Evolutionary conservation across 1,140 invertebrate species (phyloP), one percentile per base, ranked within the genome.

Genomic region (Bombus balteatus): DNA sequence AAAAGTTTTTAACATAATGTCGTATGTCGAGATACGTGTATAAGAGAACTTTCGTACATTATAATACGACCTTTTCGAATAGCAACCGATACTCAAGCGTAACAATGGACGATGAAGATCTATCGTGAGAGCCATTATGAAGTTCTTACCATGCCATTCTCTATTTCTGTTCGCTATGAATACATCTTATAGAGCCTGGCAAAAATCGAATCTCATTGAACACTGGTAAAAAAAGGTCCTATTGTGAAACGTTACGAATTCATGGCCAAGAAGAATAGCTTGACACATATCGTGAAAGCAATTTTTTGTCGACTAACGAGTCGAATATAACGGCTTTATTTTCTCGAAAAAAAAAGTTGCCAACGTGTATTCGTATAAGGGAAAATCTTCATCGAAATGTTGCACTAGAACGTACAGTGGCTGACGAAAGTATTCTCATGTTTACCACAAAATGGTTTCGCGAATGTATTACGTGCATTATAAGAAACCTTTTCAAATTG

Each of bases 21-120:
- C n/a, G 28, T 32, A 65, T 6, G 1, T 65, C 10, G n/a, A 32
- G 32, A 34, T 66, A 37, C 32, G 28, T 25, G 43, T 53, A 53
- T 53, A 28, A 75, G 22, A 28, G 8, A 28, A 57, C 34, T 59
- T 59, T 57, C 28, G 75, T 77, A 77, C 37, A 41, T 77, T 77
- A 62, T 18, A 77, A 77, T 62, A 62, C 22, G 37, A 39, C 15
- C 75, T 62, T 77, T 65, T 82, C 43, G 41, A 87, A 78, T 57
- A 43, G 79, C 18, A 88, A 82, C 53, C 74, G 57, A 86, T 88
- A 85, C 62, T 73, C 47, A 43, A 34, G 39, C 73, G 39, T 86
- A 88, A 89, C 88, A 89, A 89, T 89, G 59, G 75, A 79, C 75
- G 83, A 88, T 79, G 83, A 88, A 86, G 74, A 86, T 82, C 87